phyloP scores from a whole-genome alignment of 1,140 invertebrate genomes.

The Hermatobates lingyangjiaoensis region DNA sequence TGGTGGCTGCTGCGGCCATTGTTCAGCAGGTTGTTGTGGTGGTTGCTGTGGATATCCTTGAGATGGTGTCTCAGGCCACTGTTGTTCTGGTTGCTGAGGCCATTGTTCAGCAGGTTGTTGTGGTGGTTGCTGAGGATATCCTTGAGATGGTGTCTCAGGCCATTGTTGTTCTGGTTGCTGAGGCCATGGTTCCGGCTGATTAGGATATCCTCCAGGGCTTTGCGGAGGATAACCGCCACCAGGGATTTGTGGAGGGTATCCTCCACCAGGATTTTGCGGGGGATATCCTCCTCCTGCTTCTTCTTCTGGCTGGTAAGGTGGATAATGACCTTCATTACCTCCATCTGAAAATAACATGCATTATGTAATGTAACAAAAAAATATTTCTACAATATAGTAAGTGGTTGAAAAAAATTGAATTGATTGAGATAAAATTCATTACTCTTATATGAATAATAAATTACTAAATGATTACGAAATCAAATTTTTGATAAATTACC shows the following conservation, averaged over 20 bases:
- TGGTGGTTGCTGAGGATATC: background rate
- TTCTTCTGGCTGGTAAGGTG: background rate
- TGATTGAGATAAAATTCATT: too few species aligned
- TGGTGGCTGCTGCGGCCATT: constrained; percentile 1
- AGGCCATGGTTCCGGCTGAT: constrained; percentile 4
- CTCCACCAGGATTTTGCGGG: background rate
- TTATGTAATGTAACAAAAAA: too few species aligned
- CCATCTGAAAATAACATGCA: background rate
- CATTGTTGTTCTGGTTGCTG: constrained; percentile 1
- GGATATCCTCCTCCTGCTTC: background rate
- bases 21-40: background rate
- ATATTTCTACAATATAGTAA: too few species aligned
- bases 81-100: constrained; percentile 3
- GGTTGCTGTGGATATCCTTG: constrained; percentile 1
- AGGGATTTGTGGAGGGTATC: background rate
- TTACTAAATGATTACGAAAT: too few species aligned
- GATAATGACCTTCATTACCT: background rate
- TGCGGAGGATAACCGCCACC: background rate
- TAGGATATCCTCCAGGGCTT: background rate
- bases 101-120: background rate
- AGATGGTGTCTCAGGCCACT: background rate
- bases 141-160: background rate
- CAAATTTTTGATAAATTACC: too few species aligned
- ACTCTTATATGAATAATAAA: too few species aligned
- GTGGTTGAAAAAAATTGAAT: too few species aligned